A percentile compares a stretch with the other conserved stretches of the same genome.
Evolutionary conservation across 2,888 invertebrate species (phyloP).

Genomic region (Pseudeuparius sepicola): DNA sequence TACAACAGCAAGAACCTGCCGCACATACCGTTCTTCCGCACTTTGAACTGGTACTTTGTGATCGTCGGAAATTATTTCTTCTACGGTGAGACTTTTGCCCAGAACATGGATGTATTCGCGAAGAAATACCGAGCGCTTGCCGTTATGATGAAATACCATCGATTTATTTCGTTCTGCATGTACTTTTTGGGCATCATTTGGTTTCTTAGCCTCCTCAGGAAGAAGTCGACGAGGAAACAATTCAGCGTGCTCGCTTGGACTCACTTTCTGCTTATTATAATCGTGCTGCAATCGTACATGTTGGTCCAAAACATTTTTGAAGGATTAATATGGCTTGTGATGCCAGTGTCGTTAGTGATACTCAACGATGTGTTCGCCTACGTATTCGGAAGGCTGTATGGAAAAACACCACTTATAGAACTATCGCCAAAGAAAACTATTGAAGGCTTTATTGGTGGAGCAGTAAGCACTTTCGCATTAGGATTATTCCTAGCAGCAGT

Average conservation of each 20-base stretch:
- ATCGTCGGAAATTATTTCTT: constrained; percentile 97
- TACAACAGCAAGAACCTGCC: constrained; percentile 92
- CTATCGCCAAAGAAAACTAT: constrained; percentile 99
- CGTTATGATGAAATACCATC: constrained; percentile 89
- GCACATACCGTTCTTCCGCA: constrained; percentile 72
- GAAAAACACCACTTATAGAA: constrained; percentile 94
- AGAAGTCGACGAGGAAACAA: constrained; percentile 88
- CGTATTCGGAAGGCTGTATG: constrained; percentile 97
- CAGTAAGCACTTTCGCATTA: constrained; percentile 82
- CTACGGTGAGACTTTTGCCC: constrained; percentile 90
- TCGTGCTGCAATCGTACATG: constrained; percentile 94
- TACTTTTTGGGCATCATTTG: constrained; percentile 94
- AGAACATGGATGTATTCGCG: constrained; percentile 54
- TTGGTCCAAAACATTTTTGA: constrained; percentile 97
- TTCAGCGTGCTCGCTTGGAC: constrained; percentile 99
- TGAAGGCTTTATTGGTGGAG: constrained; percentile 99
- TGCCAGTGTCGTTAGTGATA: constrained; percentile 96
- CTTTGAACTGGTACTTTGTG: constrained; percentile 96
- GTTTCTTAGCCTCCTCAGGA: constrained; percentile 93
- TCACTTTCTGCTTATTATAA: constrained; percentile 90
- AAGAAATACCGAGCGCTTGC: constrained; percentile 42
- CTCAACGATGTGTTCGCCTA: constrained; percentile 99
- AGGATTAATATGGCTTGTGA: constrained; percentile 86
- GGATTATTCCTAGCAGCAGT: constrained; percentile 57
- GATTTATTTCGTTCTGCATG: constrained; percentile 91